Conservation (phyloP, 1,140 invertebrate genomes). For the Cepaea nemoralis region DNA sequence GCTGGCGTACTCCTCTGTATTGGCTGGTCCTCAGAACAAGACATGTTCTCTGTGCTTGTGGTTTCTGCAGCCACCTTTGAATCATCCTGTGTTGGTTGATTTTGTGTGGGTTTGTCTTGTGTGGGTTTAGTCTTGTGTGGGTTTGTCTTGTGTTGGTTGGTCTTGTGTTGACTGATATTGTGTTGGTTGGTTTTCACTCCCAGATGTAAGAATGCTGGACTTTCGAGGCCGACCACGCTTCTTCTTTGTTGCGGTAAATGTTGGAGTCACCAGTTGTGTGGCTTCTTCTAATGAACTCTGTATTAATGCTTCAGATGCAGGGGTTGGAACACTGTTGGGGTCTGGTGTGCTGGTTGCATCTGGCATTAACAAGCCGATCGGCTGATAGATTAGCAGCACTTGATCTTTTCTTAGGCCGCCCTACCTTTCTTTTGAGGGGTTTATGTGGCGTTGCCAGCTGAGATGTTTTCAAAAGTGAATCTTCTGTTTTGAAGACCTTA, state of each 20-base stretch:
- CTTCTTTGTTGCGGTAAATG: not conserved
- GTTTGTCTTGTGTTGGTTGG: no score
- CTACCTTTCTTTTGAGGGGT: not conserved
- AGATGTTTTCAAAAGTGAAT: not conserved
- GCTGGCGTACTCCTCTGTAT: not conserved
- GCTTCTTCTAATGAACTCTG: not conserved
- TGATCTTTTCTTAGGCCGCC: constrained; percentile 15
- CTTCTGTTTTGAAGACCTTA: not conserved
- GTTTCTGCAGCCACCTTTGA: not conserved
- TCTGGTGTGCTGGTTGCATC: constrained; percentile 3
- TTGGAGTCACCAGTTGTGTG: not conserved
- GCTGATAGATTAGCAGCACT: not conserved
- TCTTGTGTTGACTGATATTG: no score
- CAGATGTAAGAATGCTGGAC: not conserved
- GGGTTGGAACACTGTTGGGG: not conserved
- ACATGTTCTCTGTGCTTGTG: not conserved
- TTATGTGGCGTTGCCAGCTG: not conserved
- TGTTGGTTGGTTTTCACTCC: constrained; percentile 1
- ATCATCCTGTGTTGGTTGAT: not conserved
- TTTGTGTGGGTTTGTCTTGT: no score
- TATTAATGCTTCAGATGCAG: not conserved
- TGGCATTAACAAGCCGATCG: not conserved
- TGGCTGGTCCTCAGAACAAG: not conserved
- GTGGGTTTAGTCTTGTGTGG: no score
- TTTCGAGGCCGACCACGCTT: constrained; percentile 12